These are phyloP conservation scores for Rhinoraja longicauda DNA, from an alignment of 2,797 vertebrate genomes.

Conservation along the genomic window DNA sequence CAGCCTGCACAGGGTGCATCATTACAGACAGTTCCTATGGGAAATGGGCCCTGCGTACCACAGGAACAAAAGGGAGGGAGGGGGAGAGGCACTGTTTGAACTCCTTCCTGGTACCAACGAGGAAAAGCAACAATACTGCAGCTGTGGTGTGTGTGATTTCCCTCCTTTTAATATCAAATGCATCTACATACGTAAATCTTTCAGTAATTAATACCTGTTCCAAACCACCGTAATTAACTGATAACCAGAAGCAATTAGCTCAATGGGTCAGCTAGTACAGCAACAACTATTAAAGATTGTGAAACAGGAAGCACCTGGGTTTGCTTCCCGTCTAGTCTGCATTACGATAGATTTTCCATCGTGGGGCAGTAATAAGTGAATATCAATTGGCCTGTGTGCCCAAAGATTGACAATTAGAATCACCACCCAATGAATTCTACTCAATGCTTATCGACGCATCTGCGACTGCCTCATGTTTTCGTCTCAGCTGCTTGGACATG, in stretches of 20 bases:
- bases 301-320: not conserved
- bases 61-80: conserved; percentile 40
- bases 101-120: not conserved
- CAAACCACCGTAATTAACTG: not conserved
- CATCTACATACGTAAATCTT: not conserved
- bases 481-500: not conserved
- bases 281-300: not conserved
- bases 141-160: not conserved
- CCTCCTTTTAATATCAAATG: not conserved
- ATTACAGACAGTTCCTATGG: conserved; percentile 34
- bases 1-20: conserved; percentile 30
- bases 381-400: not conserved
- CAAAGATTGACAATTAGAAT: not conserved
- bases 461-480: too few species aligned
- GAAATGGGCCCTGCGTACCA: conserved; percentile 33
- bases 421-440: not conserved
- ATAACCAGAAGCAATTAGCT: conserved; percentile 2
- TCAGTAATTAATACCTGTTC: not conserved
- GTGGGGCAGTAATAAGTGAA: not conserved
- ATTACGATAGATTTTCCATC: not conserved
- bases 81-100: conserved; percentile 36
- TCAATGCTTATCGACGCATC: not conserved
- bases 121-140: not conserved
- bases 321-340: not conserved
- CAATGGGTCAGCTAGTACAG: not conserved